Base-by-base conservation (phyloP, 2,113 vertebrate genomes). In the Beaufortia kweichowensis region DNA sequence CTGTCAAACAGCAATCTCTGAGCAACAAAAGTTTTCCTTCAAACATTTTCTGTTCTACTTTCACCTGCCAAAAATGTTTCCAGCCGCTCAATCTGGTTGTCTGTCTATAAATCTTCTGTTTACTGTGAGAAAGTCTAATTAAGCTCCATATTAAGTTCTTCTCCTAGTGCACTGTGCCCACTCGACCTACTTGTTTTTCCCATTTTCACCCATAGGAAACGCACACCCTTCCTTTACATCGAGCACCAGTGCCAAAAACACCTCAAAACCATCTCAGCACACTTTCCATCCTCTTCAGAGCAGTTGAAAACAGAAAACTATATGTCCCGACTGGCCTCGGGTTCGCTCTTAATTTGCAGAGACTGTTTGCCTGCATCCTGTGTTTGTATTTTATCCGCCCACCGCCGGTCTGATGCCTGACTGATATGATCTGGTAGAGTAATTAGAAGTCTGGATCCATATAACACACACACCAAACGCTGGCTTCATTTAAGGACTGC, bases 211-310 rank as follows among this genome's bases (percentile, higher is more conserved):
- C 41, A n/a, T 31, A 69, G 75, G 79, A 81, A 77, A 64, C 69
- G 9, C 75, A 76, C 79, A 66, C 79, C 79, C 79, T 77, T 81
- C 79, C 79, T 76, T 74, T 23, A 67, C 23, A 71, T 75, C 39
- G 29, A 48, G 50, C 26, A 7, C 33, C 7, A 50, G 17, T 15
- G 35, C 26, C 61, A 55, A 31, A 28, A 46, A 55, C 23, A 21
- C 50, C 19, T 63, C 57, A 55, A 24, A 53, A 56, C 23, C 23
- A 53, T 71, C 59, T 31, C 60, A 1, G 8, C 2, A 11, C 33
- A 29, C 67, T 26, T 73, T 43, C 50, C 35, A 15, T 7, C 53
- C 24, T 15, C 48, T 26, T 60, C 39, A 46, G 33, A 73, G 41
- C 35, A 19, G 24, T 24, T 10, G 26, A 53, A 67, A 64, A 14